These are phyloP conservation scores for Pocillopora grandis DNA, from an alignment of 92 coral and sea anemone species.

Conservation along the genomic window DNA sequence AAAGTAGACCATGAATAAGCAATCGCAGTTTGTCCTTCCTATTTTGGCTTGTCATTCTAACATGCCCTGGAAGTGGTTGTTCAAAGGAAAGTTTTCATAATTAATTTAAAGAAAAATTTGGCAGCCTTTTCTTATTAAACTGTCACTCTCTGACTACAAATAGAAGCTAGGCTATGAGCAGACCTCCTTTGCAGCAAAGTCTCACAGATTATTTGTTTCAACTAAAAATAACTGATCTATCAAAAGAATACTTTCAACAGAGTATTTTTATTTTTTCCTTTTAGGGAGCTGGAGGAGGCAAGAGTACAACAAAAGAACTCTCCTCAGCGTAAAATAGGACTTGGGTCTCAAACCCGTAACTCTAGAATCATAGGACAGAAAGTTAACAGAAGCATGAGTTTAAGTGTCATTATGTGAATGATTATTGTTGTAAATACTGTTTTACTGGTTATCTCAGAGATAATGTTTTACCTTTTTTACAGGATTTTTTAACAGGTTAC, in stretches of 20 bases:
- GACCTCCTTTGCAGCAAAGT: too few relatives aligned
- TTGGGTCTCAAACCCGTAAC: constrained; percentile 58
- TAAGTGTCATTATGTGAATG: constrained; percentile 89
- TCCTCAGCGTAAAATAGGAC: constrained; percentile 52
- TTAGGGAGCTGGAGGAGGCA: constrained; percentile 71
- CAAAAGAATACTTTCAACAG: not conserved
- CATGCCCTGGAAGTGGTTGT: too few relatives aligned
- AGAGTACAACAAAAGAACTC: constrained; percentile 71
- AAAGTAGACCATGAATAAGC: too few relatives aligned
- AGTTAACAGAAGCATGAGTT: constrained; percentile 94
- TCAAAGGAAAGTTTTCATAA: too few relatives aligned
- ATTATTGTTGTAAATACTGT: constrained; percentile 17
- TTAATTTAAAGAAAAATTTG: too few relatives aligned
- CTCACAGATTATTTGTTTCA: too few relatives aligned
- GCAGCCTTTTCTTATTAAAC: too few relatives aligned
- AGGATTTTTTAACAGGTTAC: not conserved
- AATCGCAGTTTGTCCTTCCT: too few relatives aligned
- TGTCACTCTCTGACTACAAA: too few relatives aligned
- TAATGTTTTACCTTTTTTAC: not conserved
- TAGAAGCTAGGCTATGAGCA: too few relatives aligned
- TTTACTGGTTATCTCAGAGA: not conserved
- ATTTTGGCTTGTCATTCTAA: too few relatives aligned
- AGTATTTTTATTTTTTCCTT: not conserved
- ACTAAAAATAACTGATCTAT: not conserved
- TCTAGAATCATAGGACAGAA: constrained; percentile 85